These are phyloP conservation scores for Yponomeuta cagnagella DNA, from an alignment of 2,888 invertebrate species.

Conservation along the genomic window DNA sequence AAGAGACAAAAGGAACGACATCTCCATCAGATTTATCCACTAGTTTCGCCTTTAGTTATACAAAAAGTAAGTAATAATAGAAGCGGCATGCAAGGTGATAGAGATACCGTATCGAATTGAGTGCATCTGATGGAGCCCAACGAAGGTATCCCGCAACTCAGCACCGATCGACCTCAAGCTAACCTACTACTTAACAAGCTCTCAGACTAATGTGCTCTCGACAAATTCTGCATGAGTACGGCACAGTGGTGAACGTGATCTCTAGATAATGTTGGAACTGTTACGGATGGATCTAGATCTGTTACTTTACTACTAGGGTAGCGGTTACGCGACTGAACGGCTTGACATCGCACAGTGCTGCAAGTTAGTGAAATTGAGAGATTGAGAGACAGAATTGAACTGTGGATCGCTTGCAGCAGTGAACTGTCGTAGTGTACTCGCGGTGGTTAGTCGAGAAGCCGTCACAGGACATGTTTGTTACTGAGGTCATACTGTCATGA, in stretches of 20 bases:
- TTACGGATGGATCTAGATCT: slow-evolving; percentile 65
- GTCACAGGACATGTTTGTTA: slow-evolving; percentile 64
- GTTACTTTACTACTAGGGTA: slow-evolving; percentile 58
- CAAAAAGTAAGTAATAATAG: slow-evolving; percentile 47
- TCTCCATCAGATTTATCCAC: slow-evolving; percentile 28
- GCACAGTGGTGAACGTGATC: slow-evolving; percentile 65
- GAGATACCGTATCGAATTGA: slow-evolving; percentile 58
- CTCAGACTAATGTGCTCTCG: slow-evolving; percentile 68
- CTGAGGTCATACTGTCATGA: slow-evolving; percentile 63
- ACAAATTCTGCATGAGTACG: slow-evolving; percentile 61
- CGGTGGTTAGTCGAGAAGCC: slow-evolving; percentile 70
- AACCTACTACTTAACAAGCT: slow-evolving; percentile 71
- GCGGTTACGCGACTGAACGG: slow-evolving; percentile 70
- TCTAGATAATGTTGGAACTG: slow-evolving; percentile 66
- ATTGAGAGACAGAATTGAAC: slow-evolving; percentile 14
- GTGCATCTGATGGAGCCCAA: slow-evolving; percentile 58
- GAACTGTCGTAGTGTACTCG: slow-evolving; percentile 69
- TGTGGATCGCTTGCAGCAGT: slow-evolving; percentile 58
- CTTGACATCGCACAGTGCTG: slow-evolving; percentile 63
- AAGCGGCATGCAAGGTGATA: slow-evolving; percentile 72
- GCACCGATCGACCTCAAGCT: slow-evolving; percentile 62
- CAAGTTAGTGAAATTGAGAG: slow-evolving; percentile 37
- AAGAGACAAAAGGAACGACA: slow-evolving; percentile 20
- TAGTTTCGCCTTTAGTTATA: slow-evolving; percentile 41
- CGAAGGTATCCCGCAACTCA: slow-evolving; percentile 56